Evolutionary conservation across 2,797 vertebrate genomes (phyloP), one percentile per base, ranked within the genome.

Genomic region (Myripristis murdjan): DNA sequence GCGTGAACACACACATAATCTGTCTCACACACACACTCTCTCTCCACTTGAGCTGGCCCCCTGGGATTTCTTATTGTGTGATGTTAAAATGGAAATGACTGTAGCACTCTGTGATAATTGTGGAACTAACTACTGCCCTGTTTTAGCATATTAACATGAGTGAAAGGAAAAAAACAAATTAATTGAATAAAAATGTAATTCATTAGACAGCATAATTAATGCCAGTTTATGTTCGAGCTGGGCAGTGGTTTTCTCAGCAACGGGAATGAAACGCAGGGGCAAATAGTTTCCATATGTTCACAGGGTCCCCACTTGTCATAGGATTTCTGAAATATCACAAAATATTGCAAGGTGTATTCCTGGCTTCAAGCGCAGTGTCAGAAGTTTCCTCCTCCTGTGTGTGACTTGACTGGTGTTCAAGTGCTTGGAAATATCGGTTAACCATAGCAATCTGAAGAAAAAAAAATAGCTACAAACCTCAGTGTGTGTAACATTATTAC

Each of bases 171-270:
- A 37, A 58, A 60, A 74, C 80, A 62, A 87, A 88, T 90, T 85
- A 90, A 89, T 88, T 83, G 74, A 91, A 90, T 79, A 87, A 85
- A 88, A 91, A 82, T 88, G 78, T 87, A 89, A 86, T 91, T 91
- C 86, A 91, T 90, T 91, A 89, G 82, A 86, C 83, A 73, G 81
- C 86, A 85, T 88, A 90, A 89, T 91, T 90, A 88, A 86, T 85
- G 83, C 68, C 82, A 67, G 79, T 83, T 84, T 85, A 63, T 49
- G 71, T 88, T 81, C 73, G 80, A 85, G 81, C 70, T 51, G 60
- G 77, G 76, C 56, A 59, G 65, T 76, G 72, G 70, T 83, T 80
- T 86, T 84, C 83, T 79, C 86, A 56, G 85, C 73, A 70, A 81
- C 57, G 60, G 54, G 28, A 79, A 47, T 77, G 44, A 86, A 83